Conservation (phyloP, 2,888 invertebrate species). For the Rhabditophanes sp. region DNA sequence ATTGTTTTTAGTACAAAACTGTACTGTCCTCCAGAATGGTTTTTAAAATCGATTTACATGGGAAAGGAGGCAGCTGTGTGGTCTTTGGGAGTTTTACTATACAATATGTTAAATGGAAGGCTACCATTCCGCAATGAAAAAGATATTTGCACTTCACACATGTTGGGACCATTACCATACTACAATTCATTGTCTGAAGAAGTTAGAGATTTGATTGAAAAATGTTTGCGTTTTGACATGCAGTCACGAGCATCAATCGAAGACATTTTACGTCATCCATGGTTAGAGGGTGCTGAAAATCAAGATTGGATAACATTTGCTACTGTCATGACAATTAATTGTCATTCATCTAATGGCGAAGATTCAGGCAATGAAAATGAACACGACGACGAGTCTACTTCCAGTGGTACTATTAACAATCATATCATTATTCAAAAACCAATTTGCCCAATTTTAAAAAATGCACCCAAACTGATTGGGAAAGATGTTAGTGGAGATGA, state of each 20-base stretch:
- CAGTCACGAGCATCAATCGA: conserved; percentile 23
- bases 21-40: conserved; percentile 42
- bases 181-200: conserved; percentile 26
- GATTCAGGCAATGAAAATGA: no score
- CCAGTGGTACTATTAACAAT: no score
- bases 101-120: conserved; percentile 35
- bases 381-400: no score
- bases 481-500: no score
- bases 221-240: conserved; percentile 32
- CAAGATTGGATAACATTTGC: no score
- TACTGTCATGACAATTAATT: no score
- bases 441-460: no score
- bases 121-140: conserved; percentile 39
- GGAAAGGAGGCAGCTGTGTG: conserved; percentile 40
- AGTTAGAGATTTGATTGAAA: conserved; percentile 25
- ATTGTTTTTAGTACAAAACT: conserved; percentile 22
- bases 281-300: no score
- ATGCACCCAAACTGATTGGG: no score
- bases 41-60: conserved; percentile 35
- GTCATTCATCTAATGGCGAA: no score
- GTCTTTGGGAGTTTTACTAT: conserved; percentile 37
- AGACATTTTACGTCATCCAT: conserved; percentile 27
- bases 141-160: conserved; percentile 39
- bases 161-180: conserved; percentile 39
- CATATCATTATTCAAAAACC: no score